Base-by-base conservation (phyloP, 1,140 invertebrate genomes). In the Drosophila micromelanica region DNA sequence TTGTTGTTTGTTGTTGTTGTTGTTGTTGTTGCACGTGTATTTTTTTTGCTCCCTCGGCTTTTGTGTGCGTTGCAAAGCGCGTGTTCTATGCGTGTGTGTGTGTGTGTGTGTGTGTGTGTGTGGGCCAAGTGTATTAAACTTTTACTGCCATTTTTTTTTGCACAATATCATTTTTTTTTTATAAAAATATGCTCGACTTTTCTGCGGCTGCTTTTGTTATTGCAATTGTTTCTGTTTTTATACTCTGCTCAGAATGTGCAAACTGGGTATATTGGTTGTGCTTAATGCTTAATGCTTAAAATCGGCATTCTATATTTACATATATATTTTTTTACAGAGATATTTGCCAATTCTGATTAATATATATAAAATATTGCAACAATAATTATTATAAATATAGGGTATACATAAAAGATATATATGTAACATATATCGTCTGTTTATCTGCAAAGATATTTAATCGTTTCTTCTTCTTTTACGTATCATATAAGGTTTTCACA, bases 101-200 rank as follows among this genome's bases (percentile, higher is more conserved):
- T 42, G 30, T 27, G 40, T 54, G 48, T 37, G 20, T 64, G 40
- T 48, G 13, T 71, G 49, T 48, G 32, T 48, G 43, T 57, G 20
- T 35, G 48, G 57, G 59, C 51, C 17, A 68, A 76, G 82, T 89
- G 78, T 87, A 87, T 89, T 87, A 84, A 87, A 87, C 82, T 87
- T 79, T 87, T 87, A 60, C 84, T 86, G 82, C 82, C 82, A 52
- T 32, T 32, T 32, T 5, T 86, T 86, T 87, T 86, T 86, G 81
- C 78, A 78, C 78, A 81, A 81, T 87, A 71, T 77, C 61, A 59
- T 38, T 42, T 76, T 70, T 63, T 68, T 51, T 45, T 72, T n/a
- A n/a, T 72, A 72, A 49, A 23, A 51, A 52, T 65, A 73, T 72
- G 68, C 52, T 68, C 69, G 57, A 56, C 32, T 78, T 73, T 72